Percentiles rank a stretch among this genome's conserved stretches.
These are phyloP conservation scores for Chrysomela aeneicollis DNA, from an alignment of 2,888 invertebrate species.

Conservation along the genomic window DNA sequence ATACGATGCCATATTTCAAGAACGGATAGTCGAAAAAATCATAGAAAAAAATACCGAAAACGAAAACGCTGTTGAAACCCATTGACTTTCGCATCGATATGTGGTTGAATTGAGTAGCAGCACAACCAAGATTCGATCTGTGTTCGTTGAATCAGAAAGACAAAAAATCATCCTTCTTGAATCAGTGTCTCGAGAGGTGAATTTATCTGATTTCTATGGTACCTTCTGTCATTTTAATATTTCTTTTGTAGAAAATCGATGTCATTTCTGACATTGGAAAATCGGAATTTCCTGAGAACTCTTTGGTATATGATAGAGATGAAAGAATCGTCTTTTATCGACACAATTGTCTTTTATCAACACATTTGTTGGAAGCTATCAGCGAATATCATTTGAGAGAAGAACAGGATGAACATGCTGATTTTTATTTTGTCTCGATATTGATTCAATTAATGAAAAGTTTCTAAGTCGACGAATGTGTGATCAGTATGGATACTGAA, in stretches of 20 bases:
- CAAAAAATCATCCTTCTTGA: not conserved
- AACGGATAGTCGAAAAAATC: no score
- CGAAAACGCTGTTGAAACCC: not conserved
- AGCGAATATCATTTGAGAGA: no score
- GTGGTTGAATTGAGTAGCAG: not conserved
- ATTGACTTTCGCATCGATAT: not conserved
- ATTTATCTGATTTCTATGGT: not conserved
- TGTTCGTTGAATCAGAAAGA: not conserved
- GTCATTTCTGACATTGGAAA: no score
- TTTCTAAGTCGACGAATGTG: conserved; percentile 1
- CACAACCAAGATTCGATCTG: conserved; percentile 5
- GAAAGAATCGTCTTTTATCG: not conserved
- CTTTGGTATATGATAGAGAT: not conserved
- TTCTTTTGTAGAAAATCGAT: not conserved
- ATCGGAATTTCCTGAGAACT: not conserved
- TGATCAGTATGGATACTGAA: not conserved
- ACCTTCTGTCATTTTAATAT: conserved; percentile 1
- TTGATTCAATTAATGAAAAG: not conserved
- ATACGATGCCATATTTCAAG: not conserved
- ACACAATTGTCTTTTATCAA: not conserved
- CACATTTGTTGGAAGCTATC: not conserved
- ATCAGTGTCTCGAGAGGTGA: not conserved
- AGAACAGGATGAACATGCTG: no score
- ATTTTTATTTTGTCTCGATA: no score
- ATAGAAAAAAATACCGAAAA: not conserved